Evolutionary conservation across 1,140 invertebrate species (phyloP), one percentile per base, ranked within the genome.

Genomic region (Galleria mellonella): DNA sequence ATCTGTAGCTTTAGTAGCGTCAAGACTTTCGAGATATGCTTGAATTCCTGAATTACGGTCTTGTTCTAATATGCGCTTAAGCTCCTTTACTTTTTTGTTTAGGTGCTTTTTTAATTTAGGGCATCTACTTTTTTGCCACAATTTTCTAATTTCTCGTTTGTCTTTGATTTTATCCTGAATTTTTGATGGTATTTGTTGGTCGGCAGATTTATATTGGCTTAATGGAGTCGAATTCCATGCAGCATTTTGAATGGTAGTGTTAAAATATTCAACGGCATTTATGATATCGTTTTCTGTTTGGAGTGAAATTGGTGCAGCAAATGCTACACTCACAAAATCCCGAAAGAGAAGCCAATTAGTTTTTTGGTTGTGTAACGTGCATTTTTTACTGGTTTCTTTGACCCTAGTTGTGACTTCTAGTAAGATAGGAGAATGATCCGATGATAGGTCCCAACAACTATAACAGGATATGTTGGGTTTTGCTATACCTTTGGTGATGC

Each of bases 221-320:
- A 37, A 4, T 9, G 35, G 35, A n/a, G 35, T 37, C 13, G 35
- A 37, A n/a, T 37, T 17, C 35, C 35, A 37, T 9, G 35, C 35
- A 7, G 35, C 35, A 37, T 8, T 37, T 13, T 37, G 35, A 3
- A 37, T 9, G 15, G 1, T 17, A n/a, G 35, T 37, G 14, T 12
- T 37, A 17, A 37, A 37, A 37, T 7, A 37, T 17, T 37, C 35
- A 4, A 17, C 14, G 15, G 32, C 32, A 12, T 33, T 33, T 7
- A 12, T 33, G 11, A 33, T 12, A 12, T 33, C 32, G 7, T 12
- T 37, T 17, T 37, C 9, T 17, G 35, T 37, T 37, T 23, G 7
- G 15, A 37, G 15, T 37, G 12, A 3, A 9, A 37, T 17, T 2
- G 4, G 12, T 3, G 4, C 1, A 9, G 6, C 4, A 37, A 37